Base-by-base conservation (phyloP, 2,113 vertebrate species). In the Pleuronectes platessa region DNA sequence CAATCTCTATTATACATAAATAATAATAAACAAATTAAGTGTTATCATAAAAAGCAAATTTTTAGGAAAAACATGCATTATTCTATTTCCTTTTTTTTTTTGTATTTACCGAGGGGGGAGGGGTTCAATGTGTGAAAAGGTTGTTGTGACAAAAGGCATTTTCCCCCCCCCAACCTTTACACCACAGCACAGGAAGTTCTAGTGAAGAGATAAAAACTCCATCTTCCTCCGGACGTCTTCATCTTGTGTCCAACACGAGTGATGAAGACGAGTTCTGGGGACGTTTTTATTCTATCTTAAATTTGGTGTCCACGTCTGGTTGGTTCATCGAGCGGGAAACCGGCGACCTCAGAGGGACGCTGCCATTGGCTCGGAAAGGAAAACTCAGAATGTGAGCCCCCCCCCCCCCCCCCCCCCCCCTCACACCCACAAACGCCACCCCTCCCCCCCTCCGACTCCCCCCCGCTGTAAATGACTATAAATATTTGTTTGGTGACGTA, bases 1-100 rank as follows among this genome's bases (percentile, higher is more conserved):
- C 93, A 93, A 87, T 92, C 91, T 96, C 93, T 95, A 95, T 94
- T 94, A 95, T 95, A 95, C 94, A 93, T 93, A 93, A 93, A 93
- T 93, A 93, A 91, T 93, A 93, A 94, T 91, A 93, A 91, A 92
- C 89, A 92, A 91, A 93, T 74, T 92, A 94, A 94, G 92, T 94
- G 93, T 95, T 95, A 94, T 93, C 92, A 91, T 93, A 91, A 87
- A 51, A 93, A 83, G 90, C 88, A 93, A 90, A 94, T 93, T 93
- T 95, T 56, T 23, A 27, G 92, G 91, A 86, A 93, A 92, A 93
- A 92, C 90, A 90, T 93, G 91, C 93, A 93, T 93, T 94, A 93
- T 92, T 95, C 92, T 93, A 92, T 91, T 93, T 93, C 89, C 93
- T 35, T 37, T 37, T 37, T 37, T 37, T 37, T 90, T 94, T 62